Percentiles rank a stretch among this genome's conserved stretches.
phyloP scores from a whole-genome alignment of 2,113 vertebrate species.

The Scolopax mira region DNA sequence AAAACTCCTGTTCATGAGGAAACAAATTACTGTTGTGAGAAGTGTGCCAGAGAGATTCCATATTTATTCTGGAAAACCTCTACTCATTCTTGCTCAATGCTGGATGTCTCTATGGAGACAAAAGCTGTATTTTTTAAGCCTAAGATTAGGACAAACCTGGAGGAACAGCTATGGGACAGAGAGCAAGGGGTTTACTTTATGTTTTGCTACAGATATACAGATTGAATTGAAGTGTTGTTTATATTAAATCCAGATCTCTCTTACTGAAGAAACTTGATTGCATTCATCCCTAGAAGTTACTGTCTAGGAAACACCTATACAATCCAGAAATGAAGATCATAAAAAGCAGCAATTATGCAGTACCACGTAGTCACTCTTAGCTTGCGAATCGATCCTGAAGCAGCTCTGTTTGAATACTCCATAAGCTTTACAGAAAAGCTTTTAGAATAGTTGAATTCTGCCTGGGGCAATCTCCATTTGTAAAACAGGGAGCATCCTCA shows the following conservation, averaged over 20 bases:
- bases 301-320: neutral
- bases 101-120: neutral
- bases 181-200: neutral
- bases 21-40: neutral
- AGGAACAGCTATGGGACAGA: neutral
- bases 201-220: neutral
- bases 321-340: neutral
- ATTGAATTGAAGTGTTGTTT: neutral
- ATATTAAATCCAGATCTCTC: neutral
- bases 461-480: neutral
- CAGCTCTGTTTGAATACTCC: neutral
- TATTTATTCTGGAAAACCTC: neutral
- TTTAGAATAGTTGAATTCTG: neutral
- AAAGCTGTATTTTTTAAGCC: neutral
- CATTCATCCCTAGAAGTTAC: neutral
- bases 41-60: neutral
- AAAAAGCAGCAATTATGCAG: neutral
- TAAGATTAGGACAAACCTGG: neutral
- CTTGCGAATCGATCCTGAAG: neutral
- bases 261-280: neutral
- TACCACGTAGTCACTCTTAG: neutral
- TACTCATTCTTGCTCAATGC: neutral
- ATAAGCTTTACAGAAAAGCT: neutral
- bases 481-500: neutral
- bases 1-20: neutral